Conservation (phyloP, 1,140 invertebrate species). For the Branchinecta lindahli region DNA sequence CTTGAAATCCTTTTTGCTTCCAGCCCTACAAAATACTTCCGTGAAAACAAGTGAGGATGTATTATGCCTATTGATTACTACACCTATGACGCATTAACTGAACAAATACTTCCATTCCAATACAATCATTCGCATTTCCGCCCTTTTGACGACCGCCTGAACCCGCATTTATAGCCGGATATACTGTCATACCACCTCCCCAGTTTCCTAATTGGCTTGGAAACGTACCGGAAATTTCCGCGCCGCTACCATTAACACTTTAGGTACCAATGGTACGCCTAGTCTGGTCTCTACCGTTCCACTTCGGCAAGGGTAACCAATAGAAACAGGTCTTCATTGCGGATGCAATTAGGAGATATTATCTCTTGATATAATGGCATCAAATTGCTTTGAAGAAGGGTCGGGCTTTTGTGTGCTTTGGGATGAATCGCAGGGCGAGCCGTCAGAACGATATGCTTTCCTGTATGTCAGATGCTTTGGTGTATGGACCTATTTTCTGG, state of each 20-base stretch:
- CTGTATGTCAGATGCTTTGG: too few species aligned
- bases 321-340: not conserved
- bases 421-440: not conserved
- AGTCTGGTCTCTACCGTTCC: not conserved
- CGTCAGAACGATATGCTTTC: not conserved
- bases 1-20: too few species aligned
- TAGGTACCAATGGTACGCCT: constrained; percentile 8
- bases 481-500: too few species aligned
- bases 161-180: not conserved
- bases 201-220: not conserved
- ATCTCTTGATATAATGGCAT: constrained; percentile 1
- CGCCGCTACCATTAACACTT: not conserved
- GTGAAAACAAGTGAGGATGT: too few species aligned
- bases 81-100: too few species aligned
- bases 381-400: not conserved
- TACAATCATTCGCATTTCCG: not conserved
- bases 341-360: not conserved
- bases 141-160: not conserved
- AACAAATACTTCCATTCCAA: too few species aligned
- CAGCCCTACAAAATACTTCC: too few species aligned
- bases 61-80: too few species aligned
- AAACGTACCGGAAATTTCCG: not conserved
- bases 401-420: not conserved
- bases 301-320: not conserved
- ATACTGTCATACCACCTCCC: not conserved